Evolutionary conservation across 35 echinoderm and acorn worm species (phyloP).

Genomic region (Eucidaris tribuloides): DNA sequence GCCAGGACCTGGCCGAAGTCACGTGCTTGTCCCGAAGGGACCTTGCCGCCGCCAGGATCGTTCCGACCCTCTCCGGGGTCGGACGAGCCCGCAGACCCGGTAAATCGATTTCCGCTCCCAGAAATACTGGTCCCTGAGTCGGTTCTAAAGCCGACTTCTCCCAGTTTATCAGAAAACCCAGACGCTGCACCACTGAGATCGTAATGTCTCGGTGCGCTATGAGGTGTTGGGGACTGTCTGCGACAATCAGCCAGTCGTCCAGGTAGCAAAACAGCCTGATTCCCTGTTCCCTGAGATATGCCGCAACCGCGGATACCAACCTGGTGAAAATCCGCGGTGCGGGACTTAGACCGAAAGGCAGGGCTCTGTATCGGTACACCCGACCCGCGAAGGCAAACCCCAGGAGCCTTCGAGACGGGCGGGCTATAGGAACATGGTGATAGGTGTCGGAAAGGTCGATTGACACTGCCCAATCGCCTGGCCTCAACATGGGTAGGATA

Average conservation of each 20-base stretch:
- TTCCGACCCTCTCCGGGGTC: not conserved
- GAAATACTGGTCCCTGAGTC: not conserved
- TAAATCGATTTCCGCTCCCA: not conserved
- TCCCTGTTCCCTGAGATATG: not conserved
- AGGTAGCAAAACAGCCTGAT: not conserved
- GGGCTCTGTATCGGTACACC: too few species aligned
- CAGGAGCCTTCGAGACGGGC: too few species aligned
- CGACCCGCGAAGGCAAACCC: not conserved
- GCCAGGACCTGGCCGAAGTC: not conserved
- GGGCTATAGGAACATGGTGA: not conserved
- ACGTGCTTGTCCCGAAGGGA: not conserved
- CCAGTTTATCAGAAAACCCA: not conserved
- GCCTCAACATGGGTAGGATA: not conserved
- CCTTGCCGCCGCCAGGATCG: not conserved
- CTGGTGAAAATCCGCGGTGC: not conserved
- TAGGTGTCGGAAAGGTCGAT: not conserved
- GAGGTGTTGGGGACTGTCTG: not conserved
- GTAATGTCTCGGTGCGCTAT: not conserved
- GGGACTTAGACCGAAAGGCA: not conserved
- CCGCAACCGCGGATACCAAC: not conserved
- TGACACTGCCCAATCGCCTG: too few species aligned
- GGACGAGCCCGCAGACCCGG: not conserved
- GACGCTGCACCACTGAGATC: not conserved
- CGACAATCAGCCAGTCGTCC: not conserved
- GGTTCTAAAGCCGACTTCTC: too few species aligned